Evolutionary conservation across 2,888 invertebrate genomes (phyloP).

Genomic region (Neoascia interrupta): DNA sequence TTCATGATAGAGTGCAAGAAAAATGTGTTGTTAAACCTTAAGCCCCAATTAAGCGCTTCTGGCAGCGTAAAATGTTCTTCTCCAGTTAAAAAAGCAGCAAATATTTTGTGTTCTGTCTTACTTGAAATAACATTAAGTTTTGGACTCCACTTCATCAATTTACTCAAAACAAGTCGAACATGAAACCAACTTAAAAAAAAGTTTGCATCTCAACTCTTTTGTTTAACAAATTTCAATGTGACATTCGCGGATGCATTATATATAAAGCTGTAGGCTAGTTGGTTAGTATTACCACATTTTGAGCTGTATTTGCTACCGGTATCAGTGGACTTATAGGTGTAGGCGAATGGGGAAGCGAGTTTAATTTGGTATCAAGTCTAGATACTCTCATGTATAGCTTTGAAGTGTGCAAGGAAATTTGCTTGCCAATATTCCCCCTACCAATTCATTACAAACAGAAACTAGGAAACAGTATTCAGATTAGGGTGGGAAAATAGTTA

Average conservation of each 20-base stretch:
- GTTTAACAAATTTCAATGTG: constrained; percentile 6
- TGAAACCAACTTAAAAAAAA: no score
- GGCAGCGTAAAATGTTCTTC: not conserved
- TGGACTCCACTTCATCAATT: no score
- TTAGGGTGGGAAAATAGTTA: constrained; percentile 45
- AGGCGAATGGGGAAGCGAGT: constrained; percentile 11
- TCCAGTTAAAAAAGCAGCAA: not conserved
- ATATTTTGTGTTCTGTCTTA: no score
- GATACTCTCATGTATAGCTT: constrained; percentile 25
- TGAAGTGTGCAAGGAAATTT: constrained; percentile 52
- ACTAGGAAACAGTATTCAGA: constrained; percentile 49
- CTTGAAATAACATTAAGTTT: no score
- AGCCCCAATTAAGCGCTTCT: constrained; percentile 5
- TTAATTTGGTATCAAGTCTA: no score
- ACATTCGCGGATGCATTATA: constrained; percentile 8
- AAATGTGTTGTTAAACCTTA: constrained; percentile 4
- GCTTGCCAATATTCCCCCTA: constrained; percentile 57
- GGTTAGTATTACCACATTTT: constrained; percentile 41
- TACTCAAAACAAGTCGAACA: no score
- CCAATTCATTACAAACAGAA: constrained; percentile 53
- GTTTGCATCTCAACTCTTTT: constrained; percentile 56
- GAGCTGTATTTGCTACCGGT: constrained; percentile 5
- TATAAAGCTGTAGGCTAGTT: constrained; percentile 43
- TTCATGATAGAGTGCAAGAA: not conserved
- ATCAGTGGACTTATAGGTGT: constrained; percentile 22